These are phyloP conservation scores for Invenusta paracnida DNA, from an alignment of 2,888 invertebrate species.

Conservation along the genomic window DNA sequence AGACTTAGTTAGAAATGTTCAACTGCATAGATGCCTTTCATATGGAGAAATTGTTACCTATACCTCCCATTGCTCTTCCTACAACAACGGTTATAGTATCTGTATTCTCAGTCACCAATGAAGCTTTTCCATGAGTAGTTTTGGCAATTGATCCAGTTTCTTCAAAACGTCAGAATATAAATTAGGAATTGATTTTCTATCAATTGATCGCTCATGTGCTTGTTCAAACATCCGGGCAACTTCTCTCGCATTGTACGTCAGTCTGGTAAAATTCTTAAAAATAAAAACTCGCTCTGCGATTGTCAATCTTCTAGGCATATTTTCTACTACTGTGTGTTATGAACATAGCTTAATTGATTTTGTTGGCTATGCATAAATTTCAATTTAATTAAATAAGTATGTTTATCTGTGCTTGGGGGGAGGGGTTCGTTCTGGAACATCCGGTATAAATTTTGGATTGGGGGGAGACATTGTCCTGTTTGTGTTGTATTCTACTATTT, in stretches of 20 bases:
- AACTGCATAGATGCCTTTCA: conserved; percentile 8
- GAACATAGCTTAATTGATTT: conserved; percentile 21
- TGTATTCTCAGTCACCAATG: conserved; percentile 9
- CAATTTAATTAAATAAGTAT: not conserved
- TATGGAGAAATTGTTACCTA: not conserved
- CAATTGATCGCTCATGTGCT: not conserved
- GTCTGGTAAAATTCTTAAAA: not conserved
- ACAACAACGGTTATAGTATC: conserved; percentile 1
- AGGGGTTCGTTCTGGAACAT: not conserved
- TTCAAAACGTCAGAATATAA: conserved; percentile 14
- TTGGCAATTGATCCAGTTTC: conserved; percentile 15
- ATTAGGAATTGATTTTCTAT: conserved; percentile 33
- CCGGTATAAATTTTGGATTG: not conserved
- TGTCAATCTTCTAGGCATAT: conserved; percentile 2
- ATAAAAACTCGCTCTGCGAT: not conserved
- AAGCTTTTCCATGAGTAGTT: not conserved
- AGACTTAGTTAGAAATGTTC: conserved; percentile 32
- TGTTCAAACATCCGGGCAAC: not conserved
- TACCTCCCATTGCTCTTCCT: not conserved
- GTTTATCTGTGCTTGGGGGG: not conserved
- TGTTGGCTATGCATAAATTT: not conserved
- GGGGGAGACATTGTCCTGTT: no score
- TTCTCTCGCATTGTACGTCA: not conserved
- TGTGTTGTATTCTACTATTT: no score
- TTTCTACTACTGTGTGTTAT: conserved; percentile 11